A percentile compares a stretch with the other conserved stretches of the same genome.
phyloP scores from a whole-genome alignment of 2,113 vertebrate genomes.

The Grammatotria lemairii region DNA sequence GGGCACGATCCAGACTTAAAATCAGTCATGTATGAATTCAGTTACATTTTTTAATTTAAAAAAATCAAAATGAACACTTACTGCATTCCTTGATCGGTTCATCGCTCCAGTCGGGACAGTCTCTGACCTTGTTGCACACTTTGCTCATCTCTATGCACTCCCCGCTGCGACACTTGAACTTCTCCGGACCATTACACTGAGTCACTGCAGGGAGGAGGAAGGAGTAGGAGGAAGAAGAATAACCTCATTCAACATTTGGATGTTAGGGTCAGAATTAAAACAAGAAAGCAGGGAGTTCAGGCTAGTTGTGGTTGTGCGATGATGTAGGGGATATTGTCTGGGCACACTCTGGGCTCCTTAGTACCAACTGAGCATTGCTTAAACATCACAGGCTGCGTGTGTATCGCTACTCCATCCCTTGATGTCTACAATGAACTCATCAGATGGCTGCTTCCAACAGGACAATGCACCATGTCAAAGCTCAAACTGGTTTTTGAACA shows the following conservation, averaged over 20 bases:
- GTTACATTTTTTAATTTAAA: background rate
- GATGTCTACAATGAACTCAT: background rate
- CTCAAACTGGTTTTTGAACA: background rate
- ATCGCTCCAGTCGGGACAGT: conserved; percentile 98
- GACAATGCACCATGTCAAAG: background rate
- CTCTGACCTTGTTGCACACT: conserved; percentile 89
- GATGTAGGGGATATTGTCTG: background rate
- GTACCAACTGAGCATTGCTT: background rate
- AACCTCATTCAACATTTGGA: background rate
- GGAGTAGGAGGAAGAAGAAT: background rate
- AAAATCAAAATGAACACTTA: conserved; percentile 61
- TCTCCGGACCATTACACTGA: conserved; percentile 86
- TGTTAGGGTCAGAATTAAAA: background rate
- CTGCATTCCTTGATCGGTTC: conserved; percentile 93
- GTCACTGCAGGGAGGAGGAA: conserved; percentile 67
- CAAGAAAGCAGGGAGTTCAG: background rate
- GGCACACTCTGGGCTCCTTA: background rate
- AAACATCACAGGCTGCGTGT: background rate
- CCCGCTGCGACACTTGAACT: conserved; percentile 93
- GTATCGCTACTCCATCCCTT: background rate
- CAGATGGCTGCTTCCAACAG: background rate
- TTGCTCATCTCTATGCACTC: conserved; percentile 91
- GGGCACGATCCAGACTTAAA: background rate
- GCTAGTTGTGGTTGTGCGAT: background rate
- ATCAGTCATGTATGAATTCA: background rate